Evolutionary conservation across 2,797 vertebrate genomes (phyloP).

Genomic region (Dendrocincla tyrannina): DNA sequence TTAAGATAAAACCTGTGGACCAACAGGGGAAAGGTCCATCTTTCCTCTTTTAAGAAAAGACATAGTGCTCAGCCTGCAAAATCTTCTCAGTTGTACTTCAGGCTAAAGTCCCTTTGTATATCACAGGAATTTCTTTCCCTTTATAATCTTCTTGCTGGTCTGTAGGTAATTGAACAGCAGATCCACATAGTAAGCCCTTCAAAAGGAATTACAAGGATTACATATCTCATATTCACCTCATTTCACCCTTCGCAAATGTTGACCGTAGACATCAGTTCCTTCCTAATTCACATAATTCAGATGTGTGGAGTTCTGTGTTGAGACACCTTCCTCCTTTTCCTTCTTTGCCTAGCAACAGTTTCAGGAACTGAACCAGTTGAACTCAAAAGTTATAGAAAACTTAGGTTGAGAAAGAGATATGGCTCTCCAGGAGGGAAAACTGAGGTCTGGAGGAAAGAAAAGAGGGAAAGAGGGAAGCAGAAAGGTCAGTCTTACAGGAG

Average conservation of each 20-base stretch:
- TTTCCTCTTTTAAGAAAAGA: background rate
- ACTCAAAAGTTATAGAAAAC: background rate
- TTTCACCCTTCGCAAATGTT: constrained; percentile 43
- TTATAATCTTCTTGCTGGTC: constrained; percentile 42
- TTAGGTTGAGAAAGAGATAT: background rate
- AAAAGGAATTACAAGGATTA: constrained; percentile 68
- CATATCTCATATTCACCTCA: constrained; percentile 46
- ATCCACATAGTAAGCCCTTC: constrained; percentile 46
- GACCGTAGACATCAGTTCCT: background rate
- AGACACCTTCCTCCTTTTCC: background rate
- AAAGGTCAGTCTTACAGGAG: background rate
- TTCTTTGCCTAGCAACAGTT: background rate
- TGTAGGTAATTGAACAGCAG: constrained; percentile 62
- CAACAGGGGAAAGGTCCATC: background rate
- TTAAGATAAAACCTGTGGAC: background rate
- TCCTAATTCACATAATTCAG: background rate
- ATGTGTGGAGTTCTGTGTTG: background rate
- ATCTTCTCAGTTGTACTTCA: background rate
- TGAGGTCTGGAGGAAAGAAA: background rate
- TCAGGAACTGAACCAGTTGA: background rate
- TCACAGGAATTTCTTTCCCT: constrained; percentile 16
- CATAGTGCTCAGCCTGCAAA: background rate
- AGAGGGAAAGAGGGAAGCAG: background rate
- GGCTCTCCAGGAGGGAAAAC: background rate
- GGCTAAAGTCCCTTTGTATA: constrained; percentile 33